Evolutionary conservation across 2,797 vertebrate species (phyloP).

Genomic region (Gambelia wislizenii): DNA sequence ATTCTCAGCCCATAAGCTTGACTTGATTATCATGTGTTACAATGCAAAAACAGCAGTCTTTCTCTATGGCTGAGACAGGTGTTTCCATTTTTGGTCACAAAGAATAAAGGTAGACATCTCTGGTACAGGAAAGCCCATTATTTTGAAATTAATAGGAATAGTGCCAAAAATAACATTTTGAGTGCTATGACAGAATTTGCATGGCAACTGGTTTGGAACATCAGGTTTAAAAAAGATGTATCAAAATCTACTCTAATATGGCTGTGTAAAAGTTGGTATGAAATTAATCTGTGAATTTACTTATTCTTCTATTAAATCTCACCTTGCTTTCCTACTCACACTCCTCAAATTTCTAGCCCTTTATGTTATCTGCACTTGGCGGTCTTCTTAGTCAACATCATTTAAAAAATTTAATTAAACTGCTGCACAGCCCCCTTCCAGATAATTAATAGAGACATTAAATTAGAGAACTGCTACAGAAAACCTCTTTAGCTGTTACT

Average conservation of each 20-base stretch:
- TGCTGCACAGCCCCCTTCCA: slow-evolving; percentile 5
- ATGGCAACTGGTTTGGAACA: background rate
- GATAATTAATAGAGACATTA: slow-evolving; percentile 40
- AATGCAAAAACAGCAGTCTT: no score
- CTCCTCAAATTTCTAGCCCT: background rate
- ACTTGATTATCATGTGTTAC: background rate
- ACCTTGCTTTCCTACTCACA: background rate
- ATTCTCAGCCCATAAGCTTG: background rate
- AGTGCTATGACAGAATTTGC: background rate
- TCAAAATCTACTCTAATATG: background rate
- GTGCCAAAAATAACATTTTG: background rate
- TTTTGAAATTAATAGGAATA: background rate
- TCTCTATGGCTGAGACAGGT: background rate
- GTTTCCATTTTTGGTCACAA: background rate
- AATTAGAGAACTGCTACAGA: slow-evolving; percentile 20
- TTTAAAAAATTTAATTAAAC: slow-evolving; percentile 21
- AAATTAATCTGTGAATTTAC: background rate
- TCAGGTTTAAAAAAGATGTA: background rate
- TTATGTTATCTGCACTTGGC: slow-evolving; percentile 14
- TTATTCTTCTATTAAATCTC: slow-evolving; percentile 15
- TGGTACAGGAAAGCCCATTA: background rate
- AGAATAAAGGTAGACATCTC: background rate
- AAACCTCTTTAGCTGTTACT: slow-evolving; percentile 23
- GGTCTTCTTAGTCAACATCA: slow-evolving; percentile 19
- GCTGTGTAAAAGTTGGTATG: background rate